Conservation (phyloP, 2,888 invertebrate species). For the Cristatella mucedo region DNA sequence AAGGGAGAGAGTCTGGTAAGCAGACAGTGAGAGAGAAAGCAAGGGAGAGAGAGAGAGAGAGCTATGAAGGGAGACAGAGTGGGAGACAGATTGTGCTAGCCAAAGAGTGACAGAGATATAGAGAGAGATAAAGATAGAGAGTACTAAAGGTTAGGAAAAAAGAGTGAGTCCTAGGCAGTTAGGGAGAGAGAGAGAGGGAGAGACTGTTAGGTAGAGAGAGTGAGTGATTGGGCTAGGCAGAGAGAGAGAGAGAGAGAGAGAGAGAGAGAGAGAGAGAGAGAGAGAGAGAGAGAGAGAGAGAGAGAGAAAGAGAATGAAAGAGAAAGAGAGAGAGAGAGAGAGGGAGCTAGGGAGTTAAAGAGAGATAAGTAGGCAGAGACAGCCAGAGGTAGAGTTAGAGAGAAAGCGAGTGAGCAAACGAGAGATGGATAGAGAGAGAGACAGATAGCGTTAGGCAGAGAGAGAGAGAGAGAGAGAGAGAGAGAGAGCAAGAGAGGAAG, state of each 20-base stretch:
- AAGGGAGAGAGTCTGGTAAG: too few species aligned
- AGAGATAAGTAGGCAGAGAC: too few species aligned
- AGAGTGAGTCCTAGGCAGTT: too few species aligned
- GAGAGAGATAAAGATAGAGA: conserved; percentile 4
- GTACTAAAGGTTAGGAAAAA: background rate
- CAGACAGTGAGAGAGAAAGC: conserved; percentile 2
- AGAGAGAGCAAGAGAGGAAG: conserved; percentile 11
- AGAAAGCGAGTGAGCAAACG: background rate
- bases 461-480: conserved; percentile 11
- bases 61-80: background rate
- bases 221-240: conserved; percentile 3
- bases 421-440: conserved; percentile 6
- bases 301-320: conserved; percentile 9
- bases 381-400: background rate
- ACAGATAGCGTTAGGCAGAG: conserved; percentile 9
- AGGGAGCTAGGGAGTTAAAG: background rate
- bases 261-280: conserved; percentile 11
- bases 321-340: background rate
- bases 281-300: conserved; percentile 11
- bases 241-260: conserved; percentile 10
- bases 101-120: conserved; percentile 2
- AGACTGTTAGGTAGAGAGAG: too few species aligned
- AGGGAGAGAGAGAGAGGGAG: conserved; percentile 1
- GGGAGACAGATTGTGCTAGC: background rate
- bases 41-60: conserved; percentile 1